Evolutionary conservation across 2,888 invertebrate genomes (phyloP), one percentile per base, ranked within the genome.

Genomic region (Ommatoiulus sabulosus): DNA sequence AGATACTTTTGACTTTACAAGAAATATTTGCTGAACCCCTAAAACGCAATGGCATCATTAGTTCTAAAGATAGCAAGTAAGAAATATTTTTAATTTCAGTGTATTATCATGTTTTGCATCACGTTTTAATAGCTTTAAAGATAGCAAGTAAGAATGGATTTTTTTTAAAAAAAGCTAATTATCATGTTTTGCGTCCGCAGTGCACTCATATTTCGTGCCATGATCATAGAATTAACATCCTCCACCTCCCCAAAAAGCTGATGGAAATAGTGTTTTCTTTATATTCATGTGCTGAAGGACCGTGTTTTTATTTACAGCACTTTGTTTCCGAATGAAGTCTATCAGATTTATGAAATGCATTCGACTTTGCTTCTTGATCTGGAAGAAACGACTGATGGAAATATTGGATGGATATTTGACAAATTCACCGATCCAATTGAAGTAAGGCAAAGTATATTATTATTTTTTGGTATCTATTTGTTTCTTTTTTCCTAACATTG

Each of bases 261-360:
- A 2, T 35, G 35, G 35, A 35, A 35, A 35, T 1, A 35, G 35
- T 35, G 2, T 35, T 35, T 35, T 35, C 35, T 35, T 35, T 35
- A 35, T 35, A 35, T 35, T 35, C 2, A 2, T 35, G 10, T 7
- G 10, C 86, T 35, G 12, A 84, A 43, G 24, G 24, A 15, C 5
- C n/a, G 10, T 35, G 17, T 84, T 44, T 17, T n/a, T 0, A 4
- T 24, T 48, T 91, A 90, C 90, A 92, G 92, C 89, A 91, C 92
- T 7, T 91, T 93, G 89, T 93, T 93, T 90, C 93, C 93, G 1
- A 91, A 92, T 43, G 93, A 93, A 91, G 91, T 93, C 46, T 91
- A 91, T 86, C 91, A 92, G 84, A 90, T 93, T 88, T 93, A 93
- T 90, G 92, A 92, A 88, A 92, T 93, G 89, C 93, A 93, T 91